Evolutionary conservation across 2,797 vertebrate species (phyloP).

Genomic region (Sebastes itinus): DNA sequence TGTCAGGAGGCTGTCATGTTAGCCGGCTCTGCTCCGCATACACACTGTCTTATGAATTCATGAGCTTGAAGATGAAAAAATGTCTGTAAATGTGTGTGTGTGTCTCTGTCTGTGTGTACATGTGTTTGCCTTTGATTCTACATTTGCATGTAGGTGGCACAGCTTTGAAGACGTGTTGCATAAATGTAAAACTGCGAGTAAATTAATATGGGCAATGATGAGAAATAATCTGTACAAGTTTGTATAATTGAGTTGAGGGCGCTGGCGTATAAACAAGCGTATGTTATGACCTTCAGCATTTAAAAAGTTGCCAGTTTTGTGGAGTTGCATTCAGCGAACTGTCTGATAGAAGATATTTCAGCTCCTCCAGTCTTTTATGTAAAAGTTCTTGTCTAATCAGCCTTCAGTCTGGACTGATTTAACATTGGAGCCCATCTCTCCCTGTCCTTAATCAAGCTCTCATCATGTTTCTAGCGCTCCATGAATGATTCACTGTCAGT

Average conservation of each 20-base stretch:
- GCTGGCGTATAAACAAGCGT: not conserved
- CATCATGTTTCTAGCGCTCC: constrained; percentile 66
- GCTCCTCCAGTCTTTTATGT: constrained; percentile 9
- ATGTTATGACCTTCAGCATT: constrained; percentile 6
- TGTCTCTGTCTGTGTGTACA: constrained; percentile 30
- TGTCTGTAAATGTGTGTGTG: constrained; percentile 29
- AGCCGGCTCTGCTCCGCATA: constrained; percentile 57
- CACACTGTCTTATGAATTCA: constrained; percentile 73
- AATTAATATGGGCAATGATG: not conserved
- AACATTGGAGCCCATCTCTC: constrained; percentile 48
- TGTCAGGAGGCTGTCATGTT: constrained; percentile 82
- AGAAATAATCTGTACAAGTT: constrained; percentile 12
- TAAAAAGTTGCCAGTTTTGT: not conserved
- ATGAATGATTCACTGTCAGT: constrained; percentile 76
- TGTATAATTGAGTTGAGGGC: not conserved
- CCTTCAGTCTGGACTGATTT: constrained; percentile 60
- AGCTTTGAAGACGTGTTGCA: constrained; percentile 27
- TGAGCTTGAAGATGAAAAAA: constrained; percentile 69
- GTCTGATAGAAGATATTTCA: constrained; percentile 7
- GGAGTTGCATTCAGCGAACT: not conserved
- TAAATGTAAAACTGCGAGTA: not conserved
- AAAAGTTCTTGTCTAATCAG: constrained; percentile 62
- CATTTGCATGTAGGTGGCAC: constrained; percentile 39
- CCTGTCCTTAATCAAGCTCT: constrained; percentile 73
- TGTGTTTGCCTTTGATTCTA: constrained; percentile 51